Conservation (phyloP, 1,140 invertebrate species). For the Brachionus angularis region DNA sequence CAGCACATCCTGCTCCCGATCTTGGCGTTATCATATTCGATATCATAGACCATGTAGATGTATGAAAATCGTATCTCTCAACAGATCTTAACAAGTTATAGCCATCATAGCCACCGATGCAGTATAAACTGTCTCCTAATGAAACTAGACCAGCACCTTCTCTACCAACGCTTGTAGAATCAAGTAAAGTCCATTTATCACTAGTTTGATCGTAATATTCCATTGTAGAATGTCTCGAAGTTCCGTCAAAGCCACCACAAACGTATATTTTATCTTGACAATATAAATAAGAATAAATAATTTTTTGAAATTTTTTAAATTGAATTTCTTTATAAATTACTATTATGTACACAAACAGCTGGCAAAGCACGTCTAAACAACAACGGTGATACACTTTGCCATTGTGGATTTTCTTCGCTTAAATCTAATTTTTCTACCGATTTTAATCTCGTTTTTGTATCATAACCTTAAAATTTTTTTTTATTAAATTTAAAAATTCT, state of each 20-base stretch:
- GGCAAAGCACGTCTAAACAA: slow-evolving; percentile 45
- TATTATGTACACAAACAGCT: slow-evolving; percentile 32
- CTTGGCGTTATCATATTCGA: slow-evolving; percentile 94
- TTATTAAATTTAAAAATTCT: neutral
- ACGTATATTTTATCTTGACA: slow-evolving; percentile 52
- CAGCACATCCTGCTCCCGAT: slow-evolving; percentile 94
- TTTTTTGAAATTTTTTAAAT: neutral
- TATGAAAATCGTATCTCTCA: slow-evolving; percentile 91
- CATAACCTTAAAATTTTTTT: slow-evolving; percentile 19
- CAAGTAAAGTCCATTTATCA: slow-evolving; percentile 53
- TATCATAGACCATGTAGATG: slow-evolving; percentile 95
- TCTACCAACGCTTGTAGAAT: slow-evolving; percentile 51
- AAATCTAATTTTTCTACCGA: slow-evolving; percentile 39
- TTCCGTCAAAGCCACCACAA: slow-evolving; percentile 57
- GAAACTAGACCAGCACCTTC: slow-evolving; percentile 56
- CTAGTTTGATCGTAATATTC: slow-evolving; percentile 51
- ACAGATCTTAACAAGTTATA: slow-evolving; percentile 62
- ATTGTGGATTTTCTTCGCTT: slow-evolving; percentile 37
- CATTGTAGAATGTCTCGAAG: slow-evolving; percentile 52
- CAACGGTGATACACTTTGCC: slow-evolving; percentile 40
- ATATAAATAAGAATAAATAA: slow-evolving; percentile 5
- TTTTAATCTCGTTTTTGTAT: slow-evolving; percentile 23
- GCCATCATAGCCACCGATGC: slow-evolving; percentile 57
- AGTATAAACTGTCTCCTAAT: slow-evolving; percentile 53
- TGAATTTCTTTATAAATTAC: slow-evolving; percentile 16